phyloP scores from a whole-genome alignment of 92 coral and sea anemone species.

The Siderastrea siderea region DNA sequence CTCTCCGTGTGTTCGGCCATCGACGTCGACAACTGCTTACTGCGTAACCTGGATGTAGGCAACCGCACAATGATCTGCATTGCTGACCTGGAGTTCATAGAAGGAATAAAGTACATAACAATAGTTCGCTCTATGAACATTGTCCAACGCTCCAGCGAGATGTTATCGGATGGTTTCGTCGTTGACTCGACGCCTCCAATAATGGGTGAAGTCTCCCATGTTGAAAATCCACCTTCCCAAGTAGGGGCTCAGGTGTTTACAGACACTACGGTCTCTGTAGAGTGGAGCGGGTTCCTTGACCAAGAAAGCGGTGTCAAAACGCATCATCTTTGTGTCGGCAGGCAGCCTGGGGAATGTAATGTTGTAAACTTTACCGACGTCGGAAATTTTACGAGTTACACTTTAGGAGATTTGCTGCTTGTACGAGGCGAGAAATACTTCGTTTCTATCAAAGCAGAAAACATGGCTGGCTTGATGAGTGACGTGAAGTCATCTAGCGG shows the following conservation, averaged over 20 bases:
- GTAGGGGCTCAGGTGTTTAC: constrained; percentile 66
- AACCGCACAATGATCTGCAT: constrained; percentile 79
- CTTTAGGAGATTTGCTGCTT: constrained; percentile 50
- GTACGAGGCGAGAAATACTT: constrained; percentile 80
- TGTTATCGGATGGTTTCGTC: constrained; percentile 81
- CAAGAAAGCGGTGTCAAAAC: constrained; percentile 76
- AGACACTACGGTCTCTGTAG: constrained; percentile 71
- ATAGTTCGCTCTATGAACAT: constrained; percentile 81
- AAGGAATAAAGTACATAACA: constrained; percentile 86
- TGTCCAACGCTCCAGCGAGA: constrained; percentile 71
- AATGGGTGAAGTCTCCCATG: constrained; percentile 74
- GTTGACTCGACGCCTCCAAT: constrained; percentile 87
- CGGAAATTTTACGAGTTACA: constrained; percentile 66
- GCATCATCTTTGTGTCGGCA: constrained; percentile 87
- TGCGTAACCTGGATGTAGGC: constrained; percentile 67
- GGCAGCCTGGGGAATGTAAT: constrained; percentile 74
- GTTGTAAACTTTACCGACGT: constrained; percentile 62
- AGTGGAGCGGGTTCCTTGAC: constrained; percentile 92
- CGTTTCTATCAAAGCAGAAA: constrained; percentile 81
- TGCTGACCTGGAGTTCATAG: constrained; percentile 72
- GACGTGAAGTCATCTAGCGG: constrained; percentile 84
- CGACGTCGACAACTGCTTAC: constrained; percentile 67
- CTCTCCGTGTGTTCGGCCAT: constrained; percentile 83
- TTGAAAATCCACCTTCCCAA: constrained; percentile 55
- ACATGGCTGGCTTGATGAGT: constrained; percentile 82